Conservation (phyloP, 1,140 invertebrate species). For the Drosophila carrolli region DNA sequence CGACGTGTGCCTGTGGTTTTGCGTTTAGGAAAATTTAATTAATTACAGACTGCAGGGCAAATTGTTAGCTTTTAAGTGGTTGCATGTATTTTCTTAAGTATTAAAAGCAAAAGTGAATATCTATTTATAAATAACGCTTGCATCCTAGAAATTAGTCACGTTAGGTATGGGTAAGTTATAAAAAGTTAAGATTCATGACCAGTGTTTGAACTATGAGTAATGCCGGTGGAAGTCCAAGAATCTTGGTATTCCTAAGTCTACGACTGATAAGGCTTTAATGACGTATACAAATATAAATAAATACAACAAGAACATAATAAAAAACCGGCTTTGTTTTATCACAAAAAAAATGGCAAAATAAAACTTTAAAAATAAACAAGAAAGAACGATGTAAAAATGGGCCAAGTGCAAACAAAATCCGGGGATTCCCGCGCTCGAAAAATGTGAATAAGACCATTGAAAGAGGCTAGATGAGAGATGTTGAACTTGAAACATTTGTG, state of each 20-base stretch:
- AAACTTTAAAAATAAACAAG: conserved; percentile 47
- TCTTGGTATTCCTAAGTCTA: conserved; percentile 20
- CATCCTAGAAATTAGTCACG: neutral
- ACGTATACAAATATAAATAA: conserved; percentile 1
- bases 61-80: conserved; percentile 5
- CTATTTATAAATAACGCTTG: neutral
- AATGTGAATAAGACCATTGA: neutral
- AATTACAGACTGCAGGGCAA: neutral
- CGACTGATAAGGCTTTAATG: conserved; percentile 23
- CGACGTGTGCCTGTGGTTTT: conserved; percentile 40
- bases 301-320: neutral
- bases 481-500: conserved; percentile 60
- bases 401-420: conserved; percentile 31
- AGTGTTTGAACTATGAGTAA: conserved; percentile 9
- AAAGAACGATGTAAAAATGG: conserved; percentile 37
- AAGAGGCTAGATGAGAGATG: neutral
- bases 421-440: conserved; percentile 28
- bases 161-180: neutral
- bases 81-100: neutral
- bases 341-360: conserved; percentile 31
- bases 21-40: conserved; percentile 1
- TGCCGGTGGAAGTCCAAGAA: conserved; percentile 8
- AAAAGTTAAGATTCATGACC: conserved; percentile 15
- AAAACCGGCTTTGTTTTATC: conserved; percentile 18
- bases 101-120: neutral